These are phyloP conservation scores for Apodemia duryi DNA, from an alignment of 2,888 invertebrate genomes.

Conservation along the genomic window DNA sequence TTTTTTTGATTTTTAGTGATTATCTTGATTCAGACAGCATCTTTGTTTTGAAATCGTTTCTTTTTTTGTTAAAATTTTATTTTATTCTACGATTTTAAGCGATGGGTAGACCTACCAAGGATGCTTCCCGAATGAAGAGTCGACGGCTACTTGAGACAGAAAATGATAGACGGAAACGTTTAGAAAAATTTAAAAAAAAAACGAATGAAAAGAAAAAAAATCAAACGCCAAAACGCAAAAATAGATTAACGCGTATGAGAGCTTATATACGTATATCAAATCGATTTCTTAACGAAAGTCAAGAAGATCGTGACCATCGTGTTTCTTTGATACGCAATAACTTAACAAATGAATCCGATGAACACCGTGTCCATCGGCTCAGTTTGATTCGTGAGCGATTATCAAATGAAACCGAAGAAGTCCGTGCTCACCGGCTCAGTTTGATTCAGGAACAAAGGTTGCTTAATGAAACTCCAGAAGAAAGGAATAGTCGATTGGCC, in stretches of 20 bases:
- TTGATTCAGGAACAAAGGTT: too few relatives aligned
- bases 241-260: not conserved
- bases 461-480: too few relatives aligned
- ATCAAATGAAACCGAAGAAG: not conserved
- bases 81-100: not conserved
- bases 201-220: not conserved
- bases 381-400: not conserved
- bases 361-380: not conserved
- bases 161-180: not conserved
- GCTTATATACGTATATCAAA: not conserved
- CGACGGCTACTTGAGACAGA: not conserved
- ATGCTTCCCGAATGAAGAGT: not conserved
- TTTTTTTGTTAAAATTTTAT: not conserved
- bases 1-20: too few relatives aligned
- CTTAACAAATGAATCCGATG: not conserved
- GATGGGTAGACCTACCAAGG: not conserved
- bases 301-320: constrained; percentile 9
- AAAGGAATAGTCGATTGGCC: too few relatives aligned
- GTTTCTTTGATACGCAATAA: constrained; percentile 1
- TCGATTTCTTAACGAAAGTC: not conserved
- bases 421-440: too few relatives aligned
- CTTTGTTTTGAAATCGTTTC: too few relatives aligned
- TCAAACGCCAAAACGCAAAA: not conserved
- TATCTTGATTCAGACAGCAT: too few relatives aligned
- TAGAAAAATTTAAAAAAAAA: not conserved